A percentile compares a stretch with the other conserved stretches of the same genome.
Conservation (phyloP, 2,888 invertebrate species). For the Noctua pronuba region DNA sequence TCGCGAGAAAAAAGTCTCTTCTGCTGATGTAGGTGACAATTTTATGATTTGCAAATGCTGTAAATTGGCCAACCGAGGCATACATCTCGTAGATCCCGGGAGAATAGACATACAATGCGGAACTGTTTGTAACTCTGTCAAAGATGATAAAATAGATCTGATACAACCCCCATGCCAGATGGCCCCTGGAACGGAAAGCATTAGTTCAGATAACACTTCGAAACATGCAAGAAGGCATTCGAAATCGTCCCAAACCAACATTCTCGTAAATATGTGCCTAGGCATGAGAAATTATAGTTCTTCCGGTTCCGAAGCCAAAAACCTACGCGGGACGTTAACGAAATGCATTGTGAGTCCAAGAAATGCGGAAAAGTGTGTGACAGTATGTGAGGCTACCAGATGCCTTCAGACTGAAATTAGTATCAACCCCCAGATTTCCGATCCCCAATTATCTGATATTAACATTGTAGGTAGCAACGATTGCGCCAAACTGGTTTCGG, state of each 20-base stretch:
- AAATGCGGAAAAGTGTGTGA: constrained; percentile 36
- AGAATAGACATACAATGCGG: constrained; percentile 63
- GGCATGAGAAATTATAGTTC: constrained; percentile 61
- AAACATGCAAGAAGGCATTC: constrained; percentile 67
- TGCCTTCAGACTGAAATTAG: constrained; percentile 86
- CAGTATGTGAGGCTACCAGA: constrained; percentile 78
- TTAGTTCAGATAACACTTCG: constrained; percentile 59
- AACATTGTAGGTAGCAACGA: constrained; percentile 76
- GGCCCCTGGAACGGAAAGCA: constrained; percentile 42
- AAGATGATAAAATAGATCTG: constrained; percentile 43
- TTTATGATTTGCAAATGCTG: constrained; percentile 82
- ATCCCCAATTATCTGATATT: constrained; percentile 83
- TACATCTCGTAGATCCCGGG: constrained; percentile 67
- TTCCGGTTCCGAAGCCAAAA: constrained; percentile 55
- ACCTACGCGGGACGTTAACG: constrained; percentile 41
- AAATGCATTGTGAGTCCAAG: constrained; percentile 38
- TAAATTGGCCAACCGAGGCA: constrained; percentile 71
- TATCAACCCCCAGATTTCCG: constrained; percentile 84
- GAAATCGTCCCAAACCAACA: constrained; percentile 83
- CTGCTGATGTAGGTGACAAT: constrained; percentile 75
- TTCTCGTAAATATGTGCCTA: constrained; percentile 70
- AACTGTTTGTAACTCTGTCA: constrained; percentile 26
- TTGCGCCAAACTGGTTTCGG: constrained; percentile 76
- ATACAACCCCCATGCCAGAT: constrained; percentile 53
- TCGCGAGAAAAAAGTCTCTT: constrained; percentile 67